Percentiles rank a stretch among this genome's conserved stretches.
These are phyloP conservation scores for Bovichtus diacanthus DNA, from an alignment of 2,797 vertebrate genomes.

Conservation along the genomic window DNA sequence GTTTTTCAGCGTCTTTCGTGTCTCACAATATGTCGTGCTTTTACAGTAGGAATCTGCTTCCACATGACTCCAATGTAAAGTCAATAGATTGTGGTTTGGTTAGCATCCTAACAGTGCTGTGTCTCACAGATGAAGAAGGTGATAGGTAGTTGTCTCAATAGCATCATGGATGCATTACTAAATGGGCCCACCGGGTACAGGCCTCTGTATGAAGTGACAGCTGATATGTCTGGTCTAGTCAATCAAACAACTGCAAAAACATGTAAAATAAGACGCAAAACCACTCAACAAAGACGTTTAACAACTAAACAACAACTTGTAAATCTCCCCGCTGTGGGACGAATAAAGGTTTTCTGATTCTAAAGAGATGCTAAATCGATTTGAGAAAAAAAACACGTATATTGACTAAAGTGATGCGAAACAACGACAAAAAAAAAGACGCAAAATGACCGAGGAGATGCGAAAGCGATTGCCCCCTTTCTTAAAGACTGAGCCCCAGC, in stretches of 20 bases:
- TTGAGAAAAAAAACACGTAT: too few relatives aligned
- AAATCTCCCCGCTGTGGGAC: too few relatives aligned
- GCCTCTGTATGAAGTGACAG: background rate
- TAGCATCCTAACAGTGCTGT: constrained; percentile 6
- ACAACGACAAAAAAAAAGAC: background rate
- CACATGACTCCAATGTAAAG: constrained; percentile 22
- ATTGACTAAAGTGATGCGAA: background rate
- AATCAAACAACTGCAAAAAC: background rate
- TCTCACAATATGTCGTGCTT: constrained; percentile 37
- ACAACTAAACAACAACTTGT: too few relatives aligned
- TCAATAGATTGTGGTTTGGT: constrained; percentile 35
- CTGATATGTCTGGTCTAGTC: background rate
- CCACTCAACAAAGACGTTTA: too few relatives aligned
- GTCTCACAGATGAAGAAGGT: background rate
- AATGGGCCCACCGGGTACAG: background rate
- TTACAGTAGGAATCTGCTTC: constrained; percentile 19
- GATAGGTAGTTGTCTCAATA: background rate
- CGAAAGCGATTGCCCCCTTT: background rate
- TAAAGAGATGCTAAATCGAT: too few relatives aligned
- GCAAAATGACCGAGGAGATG: background rate
- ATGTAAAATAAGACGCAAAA: background rate
- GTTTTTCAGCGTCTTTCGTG: constrained; percentile 31
- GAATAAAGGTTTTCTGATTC: too few relatives aligned
- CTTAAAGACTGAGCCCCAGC: background rate
- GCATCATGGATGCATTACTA: constrained; percentile 8